Conservation (phyloP, 2,113 vertebrate genomes). For the Pluvialis apricaria region DNA sequence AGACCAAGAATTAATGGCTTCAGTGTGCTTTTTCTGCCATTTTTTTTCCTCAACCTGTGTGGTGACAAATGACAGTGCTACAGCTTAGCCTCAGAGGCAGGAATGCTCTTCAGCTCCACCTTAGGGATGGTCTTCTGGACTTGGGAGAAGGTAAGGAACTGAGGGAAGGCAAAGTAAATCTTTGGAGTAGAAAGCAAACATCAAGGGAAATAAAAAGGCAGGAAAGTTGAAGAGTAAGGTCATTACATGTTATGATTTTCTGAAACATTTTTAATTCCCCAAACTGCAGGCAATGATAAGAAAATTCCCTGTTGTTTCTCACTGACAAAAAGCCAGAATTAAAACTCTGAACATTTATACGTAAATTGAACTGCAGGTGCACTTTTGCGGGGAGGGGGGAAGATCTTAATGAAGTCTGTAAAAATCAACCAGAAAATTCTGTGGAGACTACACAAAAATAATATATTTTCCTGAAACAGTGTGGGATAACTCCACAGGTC, state of each 20-base stretch:
- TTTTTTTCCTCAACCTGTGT: not conserved
- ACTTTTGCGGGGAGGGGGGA: not conserved
- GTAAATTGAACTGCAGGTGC: conserved; percentile 40
- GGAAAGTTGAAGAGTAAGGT: not conserved
- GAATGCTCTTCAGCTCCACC: not conserved
- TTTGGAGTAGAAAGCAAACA: not conserved
- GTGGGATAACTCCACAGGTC: not conserved
- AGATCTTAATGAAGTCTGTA: conserved; percentile 20
- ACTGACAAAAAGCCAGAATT: conserved; percentile 4
- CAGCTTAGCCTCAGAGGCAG: not conserved
- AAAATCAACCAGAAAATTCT: conserved; percentile 23
- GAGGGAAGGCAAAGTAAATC: not conserved
- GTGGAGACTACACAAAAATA: not conserved
- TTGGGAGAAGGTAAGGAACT: not conserved
- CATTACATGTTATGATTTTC: not conserved
- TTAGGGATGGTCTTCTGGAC: not conserved
- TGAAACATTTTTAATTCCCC: conserved; percentile 4
- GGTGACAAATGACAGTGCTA: not conserved
- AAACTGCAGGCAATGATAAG: not conserved
- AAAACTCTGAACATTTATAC: not conserved
- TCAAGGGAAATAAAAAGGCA: conserved; percentile 27
- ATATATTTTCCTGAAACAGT: not conserved
- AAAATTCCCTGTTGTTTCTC: not conserved
- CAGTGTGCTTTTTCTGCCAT: not conserved
- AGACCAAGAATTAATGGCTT: not conserved